Evolutionary conservation across 2,113 vertebrate genomes (phyloP), one percentile per base, ranked within the genome.

Genomic region (Syrrhaptes paradoxus): DNA sequence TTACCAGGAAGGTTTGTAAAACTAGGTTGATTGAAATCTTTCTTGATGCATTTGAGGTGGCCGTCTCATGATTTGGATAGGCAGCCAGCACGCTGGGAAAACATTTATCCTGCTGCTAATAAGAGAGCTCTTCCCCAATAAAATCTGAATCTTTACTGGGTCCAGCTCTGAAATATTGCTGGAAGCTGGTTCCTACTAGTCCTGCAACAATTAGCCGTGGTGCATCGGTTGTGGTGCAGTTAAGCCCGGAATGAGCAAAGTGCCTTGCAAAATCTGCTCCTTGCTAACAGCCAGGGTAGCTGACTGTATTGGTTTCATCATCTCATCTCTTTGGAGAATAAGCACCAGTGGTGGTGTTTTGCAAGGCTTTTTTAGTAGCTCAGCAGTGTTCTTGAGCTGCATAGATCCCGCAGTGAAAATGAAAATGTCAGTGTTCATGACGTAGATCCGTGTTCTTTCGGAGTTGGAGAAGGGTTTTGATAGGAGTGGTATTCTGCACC

Each of bases 371-470:
- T 36, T 55, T 8, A 25, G 31, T 73, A 59, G 49, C 13, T 67
- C 52, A 21, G 32, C 9, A 5, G 11, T 8, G 31, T 4, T 84
- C 4, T 88, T 61, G 9, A 87, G 45, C 65, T 20, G 8, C 0
- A 1, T 7, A 24, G 36, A 49, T 38, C 28, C 8, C 17, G 26
- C 1, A 1, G 9, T 61, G 45, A 75, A 63, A 88, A 74, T 11
- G 3, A 65, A 79, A 46, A 45, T 34, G 28, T 48, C 2, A 1
- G 16, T 2, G 1, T 36, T 12, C 15, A 5, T 2, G 4, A 17
- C 3, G 4, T 7, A 22, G 12, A 26, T 76, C 17, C 3, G 8
- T 0, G 0, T 58, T 46, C 19, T 32, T 76, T 36, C 58, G 54
- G 45, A 38, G 7, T 34, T 34, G 0, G 32, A 61, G 43, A 77